Evolutionary conservation across 2,113 vertebrate genomes (phyloP).

Genomic region (Cinclus cinclus): DNA sequence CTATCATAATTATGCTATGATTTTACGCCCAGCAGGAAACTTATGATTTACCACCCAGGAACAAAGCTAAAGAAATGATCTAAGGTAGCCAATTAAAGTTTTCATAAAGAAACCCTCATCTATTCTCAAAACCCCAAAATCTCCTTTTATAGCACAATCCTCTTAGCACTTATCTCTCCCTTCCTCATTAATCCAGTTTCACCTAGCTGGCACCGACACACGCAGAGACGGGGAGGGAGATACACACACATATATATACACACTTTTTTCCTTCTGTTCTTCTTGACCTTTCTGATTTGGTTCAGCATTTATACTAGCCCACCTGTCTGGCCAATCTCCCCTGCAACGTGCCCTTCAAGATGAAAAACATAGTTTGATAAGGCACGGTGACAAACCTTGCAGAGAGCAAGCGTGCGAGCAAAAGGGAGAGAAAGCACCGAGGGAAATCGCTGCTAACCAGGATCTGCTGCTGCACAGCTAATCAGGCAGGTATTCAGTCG

Average conservation of each 20-base stretch:
- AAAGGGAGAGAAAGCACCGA: slow-evolving; percentile 58
- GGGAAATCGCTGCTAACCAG: slow-evolving; percentile 72
- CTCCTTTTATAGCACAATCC: slow-evolving; percentile 59
- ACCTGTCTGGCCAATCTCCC: slow-evolving; percentile 62
- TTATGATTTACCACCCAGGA: slow-evolving; percentile 65
- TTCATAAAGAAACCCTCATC: slow-evolving; percentile 59
- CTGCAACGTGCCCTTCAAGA: slow-evolving; percentile 61
- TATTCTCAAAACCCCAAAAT: slow-evolving; percentile 58
- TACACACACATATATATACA: not conserved
- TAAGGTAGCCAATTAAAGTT: slow-evolving; percentile 68
- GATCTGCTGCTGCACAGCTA: slow-evolving; percentile 77
- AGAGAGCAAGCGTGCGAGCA: slow-evolving; percentile 35
- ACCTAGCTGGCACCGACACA: slow-evolving; percentile 51
- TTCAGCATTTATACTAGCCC: slow-evolving; percentile 46
- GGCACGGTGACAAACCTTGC: slow-evolving; percentile 49
- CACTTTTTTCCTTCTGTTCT: slow-evolving; percentile 25
- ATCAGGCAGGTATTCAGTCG: slow-evolving; percentile 90
- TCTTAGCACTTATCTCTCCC: slow-evolving; percentile 57
- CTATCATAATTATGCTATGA: slow-evolving; percentile 55
- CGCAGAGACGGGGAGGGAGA: not conserved
- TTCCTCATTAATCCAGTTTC: slow-evolving; percentile 66
- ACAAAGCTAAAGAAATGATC: slow-evolving; percentile 65
- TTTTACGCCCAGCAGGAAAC: slow-evolving; percentile 55
- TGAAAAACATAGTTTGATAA: slow-evolving; percentile 59
- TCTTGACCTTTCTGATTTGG: slow-evolving; percentile 64